Base-by-base conservation (phyloP, 1,140 invertebrate species). In the Hylaeus volcanicus region DNA sequence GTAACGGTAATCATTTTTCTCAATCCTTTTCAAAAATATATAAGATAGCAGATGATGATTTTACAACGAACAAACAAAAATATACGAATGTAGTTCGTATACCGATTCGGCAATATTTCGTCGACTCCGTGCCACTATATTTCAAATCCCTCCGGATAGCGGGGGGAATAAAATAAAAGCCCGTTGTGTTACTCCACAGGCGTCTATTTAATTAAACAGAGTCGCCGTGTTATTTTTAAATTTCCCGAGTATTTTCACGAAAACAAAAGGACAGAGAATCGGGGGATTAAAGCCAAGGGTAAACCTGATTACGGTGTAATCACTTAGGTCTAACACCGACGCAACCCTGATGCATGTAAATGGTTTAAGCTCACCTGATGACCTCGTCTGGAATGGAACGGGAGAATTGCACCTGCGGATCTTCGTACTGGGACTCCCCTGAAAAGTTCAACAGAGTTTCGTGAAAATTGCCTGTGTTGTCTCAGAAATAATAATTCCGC, bases 361-460 rank as follows among this genome's bases (percentile, higher is more conserved):
- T 70, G 70, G 43, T 69, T 66, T 55, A 51, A 79, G 45, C 78
- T 87, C 81, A 92, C 91, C 90, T 92, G 84, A 92, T 89, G 65
- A 91, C 88, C 70, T 92, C 91, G 68, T 91, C 91, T 65, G 88
- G 82, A 68, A 85, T 75, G 26, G 86, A 53, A 43, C 84, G 82
- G 64, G 84, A 43, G 70, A 89, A 84, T 74, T 88, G 79, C 68
- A 72, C 66, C 66, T 85, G 88, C 55, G 74, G 3, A 73, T 87
- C 88, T n/a, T 90, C 88, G 61, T 80, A 84, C 83, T 89, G 89
- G 71, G 73, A 82, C 69, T 90, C 87, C 89, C 89, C 91, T 89
- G 74, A 63, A 55, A 66, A 79, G 8, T 81, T 41, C 37, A 74
- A 85, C 69, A 65, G n/a, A 48, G 48, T 79, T 68, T 41, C 55